Percentiles rank a stretch among this genome's conserved stretches.
Evolutionary conservation across 2,888 invertebrate genomes (phyloP).

Genomic region (Scaptomyza cyrtandrae): DNA sequence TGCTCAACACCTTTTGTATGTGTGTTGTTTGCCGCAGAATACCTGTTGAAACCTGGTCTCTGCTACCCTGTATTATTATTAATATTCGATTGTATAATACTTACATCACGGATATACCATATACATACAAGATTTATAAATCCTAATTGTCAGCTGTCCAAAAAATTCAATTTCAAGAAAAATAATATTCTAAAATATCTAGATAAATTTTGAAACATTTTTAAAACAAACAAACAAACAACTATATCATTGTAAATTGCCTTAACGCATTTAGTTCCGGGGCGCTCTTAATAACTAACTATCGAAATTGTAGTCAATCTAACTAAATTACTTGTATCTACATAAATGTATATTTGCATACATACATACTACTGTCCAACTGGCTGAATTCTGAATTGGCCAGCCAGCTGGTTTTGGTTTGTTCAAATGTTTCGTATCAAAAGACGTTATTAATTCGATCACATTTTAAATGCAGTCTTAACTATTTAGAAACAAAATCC

Average conservation of each 20-base stretch:
- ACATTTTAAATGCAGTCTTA: slow-evolving; percentile 33
- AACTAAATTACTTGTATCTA: slow-evolving; percentile 29
- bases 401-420: slow-evolving; percentile 68
- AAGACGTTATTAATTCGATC: slow-evolving; percentile 46
- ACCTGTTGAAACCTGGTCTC: slow-evolving; percentile 41
- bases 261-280: slow-evolving; percentile 55
- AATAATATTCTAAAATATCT: too few relatives aligned
- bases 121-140: too few relatives aligned
- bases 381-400: slow-evolving; percentile 26
- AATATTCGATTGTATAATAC: slow-evolving; percentile 29
- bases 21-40: slow-evolving; percentile 13
- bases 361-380: slow-evolving; percentile 27
- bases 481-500: slow-evolving; percentile 28
- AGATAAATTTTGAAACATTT: slow-evolving; percentile 36
- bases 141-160: slow-evolving; percentile 12
- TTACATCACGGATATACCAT: too few relatives aligned
- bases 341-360: slow-evolving; percentile 31
- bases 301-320: slow-evolving; percentile 44
- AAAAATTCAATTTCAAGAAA: slow-evolving; percentile 15
- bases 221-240: slow-evolving; percentile 32
- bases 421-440: slow-evolving; percentile 72
- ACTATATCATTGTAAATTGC: slow-evolving; percentile 54
- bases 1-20: slow-evolving; percentile 43
- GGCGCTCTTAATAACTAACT: slow-evolving; percentile 37
- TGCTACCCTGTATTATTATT: slow-evolving; percentile 26